Evolutionary conservation across 1,140 invertebrate genomes (phyloP), one percentile per base, ranked within the genome.

Genomic region (Amphibalanus amphitrite): DNA sequence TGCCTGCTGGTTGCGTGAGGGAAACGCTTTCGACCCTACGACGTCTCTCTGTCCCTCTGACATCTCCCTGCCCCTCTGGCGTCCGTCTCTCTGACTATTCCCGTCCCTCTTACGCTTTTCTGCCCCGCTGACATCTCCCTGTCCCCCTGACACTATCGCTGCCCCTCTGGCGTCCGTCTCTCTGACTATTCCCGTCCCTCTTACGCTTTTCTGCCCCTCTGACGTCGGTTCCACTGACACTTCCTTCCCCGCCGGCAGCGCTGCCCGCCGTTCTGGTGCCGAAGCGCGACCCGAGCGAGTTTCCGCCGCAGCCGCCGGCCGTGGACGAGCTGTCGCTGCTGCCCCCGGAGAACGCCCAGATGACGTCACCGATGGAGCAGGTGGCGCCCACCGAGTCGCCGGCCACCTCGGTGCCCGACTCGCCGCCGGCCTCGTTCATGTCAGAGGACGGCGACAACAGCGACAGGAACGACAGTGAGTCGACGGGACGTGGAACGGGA

Each of bases 361-460:
- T 29, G 78, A 81, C 68, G 79, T 80, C 13, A 73, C 74, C 64
- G 59, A 75, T 67, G 70, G 71, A 29, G 71, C 70, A 67, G 71
- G 38, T 67, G 71, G 69, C 69, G 70, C 79, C 78, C 40, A 76
- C 75, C 69, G 71, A 80, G 33, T 79, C 80, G 69, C 77, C 29
- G 74, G 76, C 69, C 65, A 64, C 68, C 38, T 74, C 89, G n/a
- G 86, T 89, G 68, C 89, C 90, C 77, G 93, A 94, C 79, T 96
- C 93, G 13, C 93, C 94, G 68, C 93, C 94, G 28, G 93, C 93
- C 3, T 94, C 94, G 69, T 97, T 97, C 82, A 96, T 97, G 86
- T 96, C 93, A 78, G 94, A 97, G 82, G 95, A 97, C 85, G 93
- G 93, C 38, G 94, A 97, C 79, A 94, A 91, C 70, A 93, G 93